Base-by-base conservation (phyloP, 2,888 invertebrate species). In the Parnassius orleans region DNA sequence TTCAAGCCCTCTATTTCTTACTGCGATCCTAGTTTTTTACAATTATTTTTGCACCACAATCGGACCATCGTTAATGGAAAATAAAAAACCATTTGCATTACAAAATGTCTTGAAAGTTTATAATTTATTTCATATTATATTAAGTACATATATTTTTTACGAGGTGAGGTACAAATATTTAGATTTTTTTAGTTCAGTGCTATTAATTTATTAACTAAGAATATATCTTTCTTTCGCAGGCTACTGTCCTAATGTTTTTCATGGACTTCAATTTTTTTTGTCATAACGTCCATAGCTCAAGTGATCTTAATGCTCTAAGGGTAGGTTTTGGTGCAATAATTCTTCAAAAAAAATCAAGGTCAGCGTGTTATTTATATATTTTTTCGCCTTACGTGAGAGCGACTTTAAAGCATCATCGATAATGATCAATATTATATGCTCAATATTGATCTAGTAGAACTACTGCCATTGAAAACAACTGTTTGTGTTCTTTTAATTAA, bases 21-120 rank as follows among this genome's bases (percentile, higher is more conserved):
- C 95, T 1, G 57, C 80, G 0, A 71, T 96, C 15, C 81, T 94
- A 3, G 78, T 83, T 0, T 63, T 89, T 0, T 97, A 97, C 77
- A 86, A 96, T 12, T 90, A 93, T 70, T 94, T 96, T 71, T 94
- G 96, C 1, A 84, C 93, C 42, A 93, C 93, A 70, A 85, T 94
- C 74, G 97, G 97, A 0, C 97, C 97, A 0, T 84, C 88, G 57
- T 90, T 93, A 74, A 96, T 96, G 96, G 92, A 92, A 62, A 87
- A 94, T 63, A 90, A 94, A 41, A 78, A 87, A 60, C 94, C 96
- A 0, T 93, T 93, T 68, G 92, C 95, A 53, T 73, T 96, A 46
- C 92, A 95, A 42, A 92, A 89, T 68, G 66, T 95, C 14, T 89
- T 96, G 69, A 92, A 95, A 67, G 75, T 93, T 0, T 96, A 96